Evolutionary conservation across 2,797 vertebrate genomes (phyloP).

Genomic region (Glyptemys insculpta): DNA sequence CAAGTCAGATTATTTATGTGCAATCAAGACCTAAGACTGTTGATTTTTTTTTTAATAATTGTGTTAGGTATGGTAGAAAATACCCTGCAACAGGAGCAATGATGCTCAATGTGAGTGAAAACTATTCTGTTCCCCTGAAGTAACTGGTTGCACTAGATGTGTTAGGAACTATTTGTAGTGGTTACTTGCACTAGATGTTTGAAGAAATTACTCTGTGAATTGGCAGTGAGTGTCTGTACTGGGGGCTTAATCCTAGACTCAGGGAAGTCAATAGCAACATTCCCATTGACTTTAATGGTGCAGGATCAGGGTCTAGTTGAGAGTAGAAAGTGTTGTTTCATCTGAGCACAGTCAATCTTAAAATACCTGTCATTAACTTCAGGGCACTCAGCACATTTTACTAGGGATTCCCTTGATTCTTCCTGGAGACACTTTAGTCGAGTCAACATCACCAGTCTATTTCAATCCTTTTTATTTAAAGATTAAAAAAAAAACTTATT

Average conservation of each 20-base stretch:
- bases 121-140: background rate
- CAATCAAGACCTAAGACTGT: background rate
- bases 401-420: background rate
- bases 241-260: background rate
- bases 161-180: background rate
- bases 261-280: background rate
- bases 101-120: background rate
- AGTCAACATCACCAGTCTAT: background rate
- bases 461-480: background rate
- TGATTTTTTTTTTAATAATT: background rate
- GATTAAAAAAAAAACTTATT: background rate
- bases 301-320: background rate
- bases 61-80: background rate
- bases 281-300: background rate
- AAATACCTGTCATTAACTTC: background rate
- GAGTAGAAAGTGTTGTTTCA: background rate
- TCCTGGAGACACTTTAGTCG: background rate
- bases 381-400: background rate
- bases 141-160: background rate
- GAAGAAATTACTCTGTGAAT: rapidly evolving
- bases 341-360: background rate
- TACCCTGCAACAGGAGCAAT: background rate
- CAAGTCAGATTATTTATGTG: background rate
- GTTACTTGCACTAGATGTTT: background rate
- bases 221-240: background rate